A percentile compares a stretch with the other conserved stretches of the same genome.
Evolutionary conservation across 2,113 vertebrate species (phyloP).

Genomic region (Dinomys branickii): DNA sequence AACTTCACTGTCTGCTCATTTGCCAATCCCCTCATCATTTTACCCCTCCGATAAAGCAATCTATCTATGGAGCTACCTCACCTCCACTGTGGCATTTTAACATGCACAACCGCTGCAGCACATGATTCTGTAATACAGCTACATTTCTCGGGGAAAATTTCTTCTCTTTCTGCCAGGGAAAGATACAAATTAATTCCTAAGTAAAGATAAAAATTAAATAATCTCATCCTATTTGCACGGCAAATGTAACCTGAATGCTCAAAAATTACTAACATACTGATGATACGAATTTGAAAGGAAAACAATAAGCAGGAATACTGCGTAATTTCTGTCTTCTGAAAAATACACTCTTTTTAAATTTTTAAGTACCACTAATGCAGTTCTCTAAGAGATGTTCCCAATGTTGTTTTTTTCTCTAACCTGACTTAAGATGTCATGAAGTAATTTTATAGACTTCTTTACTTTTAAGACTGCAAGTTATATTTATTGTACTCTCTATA

Average conservation of each 20-base stretch:
- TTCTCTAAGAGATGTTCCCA: neutral
- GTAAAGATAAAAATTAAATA: conserved; percentile 61
- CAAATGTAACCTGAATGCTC: conserved; percentile 31
- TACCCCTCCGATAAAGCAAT: neutral
- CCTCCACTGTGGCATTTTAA: neutral
- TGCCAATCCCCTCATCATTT: neutral
- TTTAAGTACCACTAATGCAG: conserved; percentile 13
- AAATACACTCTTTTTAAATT: conserved; percentile 32
- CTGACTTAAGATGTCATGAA: neutral
- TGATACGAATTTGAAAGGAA: neutral
- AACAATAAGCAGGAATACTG: neutral
- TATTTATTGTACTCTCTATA: neutral
- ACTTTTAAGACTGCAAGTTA: neutral
- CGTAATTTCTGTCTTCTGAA: conserved; percentile 20
- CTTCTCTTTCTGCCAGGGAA: conserved; percentile 26
- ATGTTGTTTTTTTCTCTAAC: neutral
- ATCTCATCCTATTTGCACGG: neutral
- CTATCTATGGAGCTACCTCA: neutral
- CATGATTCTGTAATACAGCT: neutral
- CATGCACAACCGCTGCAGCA: neutral
- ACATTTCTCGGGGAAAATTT: neutral
- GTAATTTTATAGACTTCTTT: conserved; percentile 7
- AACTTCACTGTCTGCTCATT: neutral
- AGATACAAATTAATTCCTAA: conserved; percentile 52
- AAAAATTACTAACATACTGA: neutral